phyloP scores from a whole-genome alignment of 1,140 invertebrate genomes.

The Zaprionus lachaisei region DNA sequence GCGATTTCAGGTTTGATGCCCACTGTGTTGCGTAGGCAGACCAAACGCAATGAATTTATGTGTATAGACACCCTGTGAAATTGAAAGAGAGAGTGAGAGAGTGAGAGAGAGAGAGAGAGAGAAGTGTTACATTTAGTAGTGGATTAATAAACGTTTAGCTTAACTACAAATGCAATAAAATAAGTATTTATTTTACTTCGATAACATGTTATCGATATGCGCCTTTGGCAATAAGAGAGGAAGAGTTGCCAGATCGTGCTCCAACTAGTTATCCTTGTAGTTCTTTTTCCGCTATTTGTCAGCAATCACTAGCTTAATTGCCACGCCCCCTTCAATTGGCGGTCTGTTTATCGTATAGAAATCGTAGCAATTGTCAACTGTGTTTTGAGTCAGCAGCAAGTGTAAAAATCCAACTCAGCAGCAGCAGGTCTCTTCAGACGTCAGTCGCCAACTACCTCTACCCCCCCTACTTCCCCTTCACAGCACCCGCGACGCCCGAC shows the following conservation, averaged over 20 bases:
- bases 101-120: neutral
- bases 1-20: slow-evolving; percentile 73
- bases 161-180: neutral
- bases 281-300: neutral
- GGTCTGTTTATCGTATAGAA: slow-evolving; percentile 11
- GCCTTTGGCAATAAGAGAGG: neutral
- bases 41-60: slow-evolving; percentile 38
- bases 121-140: neutral
- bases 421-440: slow-evolving; percentile 28
- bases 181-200: neutral
- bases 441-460: slow-evolving; percentile 9
- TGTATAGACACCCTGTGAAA: slow-evolving; percentile 32
- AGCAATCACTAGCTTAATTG: slow-evolving; percentile 44
- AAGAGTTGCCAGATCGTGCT: neutral
- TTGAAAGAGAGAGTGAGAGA: neutral
- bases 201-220: neutral
- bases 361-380: slow-evolving; percentile 59
- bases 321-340: slow-evolving; percentile 48
- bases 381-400: slow-evolving; percentile 61
- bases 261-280: neutral
- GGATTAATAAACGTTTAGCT: neutral
- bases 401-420: slow-evolving; percentile 56
- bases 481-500: neutral
- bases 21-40: slow-evolving; percentile 45
- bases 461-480: neutral